phyloP scores from a whole-genome alignment of 2,888 invertebrate genomes.

The Lycia hirtaria region DNA sequence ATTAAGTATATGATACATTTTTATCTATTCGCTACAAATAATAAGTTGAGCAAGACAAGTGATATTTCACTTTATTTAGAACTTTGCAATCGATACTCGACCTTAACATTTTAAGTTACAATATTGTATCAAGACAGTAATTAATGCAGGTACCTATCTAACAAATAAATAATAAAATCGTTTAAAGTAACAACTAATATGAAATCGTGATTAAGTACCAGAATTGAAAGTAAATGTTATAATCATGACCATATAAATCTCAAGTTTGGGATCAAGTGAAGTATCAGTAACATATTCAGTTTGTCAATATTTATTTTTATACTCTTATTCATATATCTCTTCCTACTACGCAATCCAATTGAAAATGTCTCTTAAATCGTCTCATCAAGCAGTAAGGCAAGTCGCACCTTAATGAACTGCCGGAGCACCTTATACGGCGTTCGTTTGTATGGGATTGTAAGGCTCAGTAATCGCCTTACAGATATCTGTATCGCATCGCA shows the following conservation, averaged over 20 bases:
- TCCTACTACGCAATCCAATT: conserved; percentile 22
- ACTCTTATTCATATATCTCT: conserved; percentile 20
- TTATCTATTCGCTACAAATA: background rate
- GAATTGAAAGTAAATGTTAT: background rate
- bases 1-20: too few relatives aligned
- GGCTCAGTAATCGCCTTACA: conserved; percentile 64
- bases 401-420: conserved; percentile 61
- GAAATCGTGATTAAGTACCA: background rate
- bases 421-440: conserved; percentile 64
- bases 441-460: conserved; percentile 59
- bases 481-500: conserved; percentile 73
- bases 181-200: background rate
- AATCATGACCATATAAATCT: background rate
- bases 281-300: background rate
- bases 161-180: background rate
- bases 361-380: conserved; percentile 36
- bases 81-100: conserved; percentile 26
- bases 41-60: background rate
- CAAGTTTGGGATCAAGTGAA: background rate
- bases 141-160: background rate
- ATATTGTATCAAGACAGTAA: background rate
- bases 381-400: conserved; percentile 54
- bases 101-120: conserved; percentile 34
- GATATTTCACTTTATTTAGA: conserved; percentile 23
- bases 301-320: conserved; percentile 7